Conservation (phyloP, 2,797 vertebrate genomes). For the Urophycis tenuis region DNA sequence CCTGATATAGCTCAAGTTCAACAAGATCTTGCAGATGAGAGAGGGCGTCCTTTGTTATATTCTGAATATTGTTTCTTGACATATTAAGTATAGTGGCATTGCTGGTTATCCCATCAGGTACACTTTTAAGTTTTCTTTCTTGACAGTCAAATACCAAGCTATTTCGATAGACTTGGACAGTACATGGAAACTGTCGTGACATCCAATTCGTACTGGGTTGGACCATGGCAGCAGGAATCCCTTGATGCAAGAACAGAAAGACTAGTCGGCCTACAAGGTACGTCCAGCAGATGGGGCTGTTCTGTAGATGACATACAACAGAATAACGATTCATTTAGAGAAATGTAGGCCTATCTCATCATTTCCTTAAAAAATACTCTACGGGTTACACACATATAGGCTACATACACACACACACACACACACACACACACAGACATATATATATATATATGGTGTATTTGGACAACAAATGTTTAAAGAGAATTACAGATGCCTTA, state of each 20-base stretch:
- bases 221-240: constrained; percentile 51
- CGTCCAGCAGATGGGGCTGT: constrained; percentile 36
- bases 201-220: constrained; percentile 53
- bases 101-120: constrained; percentile 73
- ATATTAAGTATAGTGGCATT: constrained; percentile 77
- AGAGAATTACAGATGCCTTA: not conserved
- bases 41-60: constrained; percentile 63
- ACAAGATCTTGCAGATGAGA: constrained; percentile 64
- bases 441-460: not conserved
- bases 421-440: not conserved
- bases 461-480: not conserved
- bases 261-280: constrained; percentile 51
- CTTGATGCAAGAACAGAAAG: constrained; percentile 50
- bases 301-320: constrained; percentile 43
- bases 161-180: constrained; percentile 52
- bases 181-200: constrained; percentile 77
- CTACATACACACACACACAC: too few relatives aligned
- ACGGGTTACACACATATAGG: not conserved
- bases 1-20: constrained; percentile 73
- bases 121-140: constrained; percentile 48
- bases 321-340: not conserved
- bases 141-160: constrained; percentile 74
- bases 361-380: not conserved
- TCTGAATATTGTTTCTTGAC: constrained; percentile 76
- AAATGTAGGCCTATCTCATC: not conserved